Evolutionary conservation across 2,797 vertebrate genomes (phyloP).

Genomic region (Spinibarbus caldwelli): DNA sequence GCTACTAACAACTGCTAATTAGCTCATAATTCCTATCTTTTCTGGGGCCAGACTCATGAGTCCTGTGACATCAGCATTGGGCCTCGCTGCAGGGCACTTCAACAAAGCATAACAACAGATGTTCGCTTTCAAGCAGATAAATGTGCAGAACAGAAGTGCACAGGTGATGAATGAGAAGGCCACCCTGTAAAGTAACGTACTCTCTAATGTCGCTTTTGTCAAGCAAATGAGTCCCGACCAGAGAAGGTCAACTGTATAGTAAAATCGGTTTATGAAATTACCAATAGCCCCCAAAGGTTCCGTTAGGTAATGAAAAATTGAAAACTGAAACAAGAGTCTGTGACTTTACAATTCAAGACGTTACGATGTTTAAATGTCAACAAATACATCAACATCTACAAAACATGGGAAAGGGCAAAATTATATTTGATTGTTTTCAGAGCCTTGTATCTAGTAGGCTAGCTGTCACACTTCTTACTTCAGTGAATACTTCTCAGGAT

Average conservation of each 20-base stretch:
- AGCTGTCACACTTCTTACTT: not conserved
- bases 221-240: conserved; percentile 21
- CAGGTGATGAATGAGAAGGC: conserved; percentile 6
- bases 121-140: conserved; percentile 27
- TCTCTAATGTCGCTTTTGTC: conserved; percentile 5
- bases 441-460: not conserved
- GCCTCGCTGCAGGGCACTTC: conserved; percentile 42
- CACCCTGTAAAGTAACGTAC: not conserved
- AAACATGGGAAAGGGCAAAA: conserved; percentile 12
- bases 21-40: conserved; percentile 40
- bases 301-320: conserved; percentile 32
- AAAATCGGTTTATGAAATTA: conserved; percentile 50
- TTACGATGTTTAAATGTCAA: conserved; percentile 16
- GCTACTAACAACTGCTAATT: conserved; percentile 56
- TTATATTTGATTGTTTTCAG: conserved; percentile 5
- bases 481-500: not conserved
- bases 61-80: conserved; percentile 21
- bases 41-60: conserved; percentile 26
- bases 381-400: conserved; percentile 6
- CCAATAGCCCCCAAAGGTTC: not conserved
- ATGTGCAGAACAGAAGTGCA: conserved; percentile 11
- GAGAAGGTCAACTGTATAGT: conserved; percentile 36
- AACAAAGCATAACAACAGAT: conserved; percentile 44
- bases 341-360: conserved; percentile 14
- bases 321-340: not conserved